Conservation (phyloP, 2,888 invertebrate species). For the Junonia oenone region DNA sequence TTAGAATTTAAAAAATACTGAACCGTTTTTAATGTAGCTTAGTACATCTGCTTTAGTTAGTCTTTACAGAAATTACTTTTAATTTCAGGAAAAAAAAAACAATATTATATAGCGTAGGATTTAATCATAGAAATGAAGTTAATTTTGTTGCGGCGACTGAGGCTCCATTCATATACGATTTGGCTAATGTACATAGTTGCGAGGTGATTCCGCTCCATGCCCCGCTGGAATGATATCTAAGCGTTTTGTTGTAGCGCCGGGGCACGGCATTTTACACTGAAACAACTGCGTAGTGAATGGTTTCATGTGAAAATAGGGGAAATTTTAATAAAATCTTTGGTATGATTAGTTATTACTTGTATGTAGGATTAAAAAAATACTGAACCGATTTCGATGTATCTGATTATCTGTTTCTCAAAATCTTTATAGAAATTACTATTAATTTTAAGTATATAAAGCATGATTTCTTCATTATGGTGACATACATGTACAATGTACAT, state of each 20-base stretch:
- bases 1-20: background rate
- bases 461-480: too few species aligned
- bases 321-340: background rate
- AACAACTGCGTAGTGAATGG: background rate
- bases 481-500: too few species aligned
- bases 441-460: too few species aligned
- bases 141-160: slow-evolving; percentile 58
- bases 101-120: slow-evolving; percentile 29
- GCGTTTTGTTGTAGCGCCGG: slow-evolving; percentile 21
- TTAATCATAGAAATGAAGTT: slow-evolving; percentile 61
- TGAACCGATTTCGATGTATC: too few species aligned
- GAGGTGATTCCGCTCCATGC: slow-evolving; percentile 49
- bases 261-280: slow-evolving; percentile 6
- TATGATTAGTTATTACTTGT: too few species aligned
- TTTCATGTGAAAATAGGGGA: background rate
- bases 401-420: too few species aligned
- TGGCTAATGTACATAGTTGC: slow-evolving; percentile 65
- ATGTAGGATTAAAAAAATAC: too few species aligned
- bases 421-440: too few species aligned
- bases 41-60: too few species aligned
- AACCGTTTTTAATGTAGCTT: background rate
- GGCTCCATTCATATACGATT: slow-evolving; percentile 61
- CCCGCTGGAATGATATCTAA: slow-evolving; percentile 27
- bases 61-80: too few species aligned
- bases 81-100: too few species aligned